Conservation (phyloP, 2,888 invertebrate genomes). For the Leptodirus hochenwartii region DNA sequence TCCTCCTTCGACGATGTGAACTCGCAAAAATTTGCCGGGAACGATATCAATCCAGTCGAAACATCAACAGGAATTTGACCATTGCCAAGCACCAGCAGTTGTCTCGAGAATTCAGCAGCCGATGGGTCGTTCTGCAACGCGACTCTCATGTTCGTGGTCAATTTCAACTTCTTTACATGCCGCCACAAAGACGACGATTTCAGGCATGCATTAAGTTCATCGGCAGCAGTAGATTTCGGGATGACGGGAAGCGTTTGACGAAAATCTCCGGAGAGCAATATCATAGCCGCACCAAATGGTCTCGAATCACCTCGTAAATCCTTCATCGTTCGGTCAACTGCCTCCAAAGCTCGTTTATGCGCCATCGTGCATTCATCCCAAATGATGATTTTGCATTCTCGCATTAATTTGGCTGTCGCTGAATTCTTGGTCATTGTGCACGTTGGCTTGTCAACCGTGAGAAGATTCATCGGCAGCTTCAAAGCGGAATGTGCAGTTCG, state of each 20-base stretch:
- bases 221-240: constrained; percentile 17
- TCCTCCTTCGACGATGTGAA: constrained; percentile 2
- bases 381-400: constrained; percentile 18
- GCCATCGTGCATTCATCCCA: constrained; percentile 26
- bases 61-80: too few species aligned
- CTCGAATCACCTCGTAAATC: constrained; percentile 15
- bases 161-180: too few species aligned
- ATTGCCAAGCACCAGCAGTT: too few species aligned
- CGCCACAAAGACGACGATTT: constrained; percentile 17
- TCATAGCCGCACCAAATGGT: too few species aligned
- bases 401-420: constrained; percentile 16
- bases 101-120: too few species aligned
- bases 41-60: too few species aligned
- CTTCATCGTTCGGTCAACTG: constrained; percentile 17
- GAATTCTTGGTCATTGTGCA: constrained; percentile 17
- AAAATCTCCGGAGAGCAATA: constrained; percentile 20
- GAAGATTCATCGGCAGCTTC: constrained; percentile 18
- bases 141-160: too few species aligned
- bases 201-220: constrained; percentile 20
- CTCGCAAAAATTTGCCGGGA: too few species aligned
- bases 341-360: constrained; percentile 20
- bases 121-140: too few species aligned
- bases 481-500: constrained; percentile 21
- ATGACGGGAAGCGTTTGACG: constrained; percentile 19
- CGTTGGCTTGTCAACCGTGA: constrained; percentile 13